Base-by-base conservation (phyloP, 2,797 vertebrate species). In the Menidia menidia region DNA sequence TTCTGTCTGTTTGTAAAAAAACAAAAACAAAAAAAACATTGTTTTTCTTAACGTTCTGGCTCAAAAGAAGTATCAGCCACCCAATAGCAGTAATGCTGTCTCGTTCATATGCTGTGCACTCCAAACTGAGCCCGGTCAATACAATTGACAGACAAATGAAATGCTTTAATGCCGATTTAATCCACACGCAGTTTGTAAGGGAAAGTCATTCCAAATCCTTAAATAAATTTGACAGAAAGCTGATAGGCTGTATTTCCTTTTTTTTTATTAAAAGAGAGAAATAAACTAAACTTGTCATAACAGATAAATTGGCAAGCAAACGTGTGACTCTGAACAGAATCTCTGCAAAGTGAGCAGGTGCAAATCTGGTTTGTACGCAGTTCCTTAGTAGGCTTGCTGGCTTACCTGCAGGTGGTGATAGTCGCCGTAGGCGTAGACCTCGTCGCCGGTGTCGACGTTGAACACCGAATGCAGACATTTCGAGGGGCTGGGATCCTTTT, bases 361-460 rank as follows among this genome's bases (percentile, higher is more conserved):
- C 25, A 25, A 1, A 25, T 2, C 19, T 43, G 4, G 16, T 16
- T 39, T 30, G 11, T 13, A 6, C 1, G 31, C 32, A 10, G 10
- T 39, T 32, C 54, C 30, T 2, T 60, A 16, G 41, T 62, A 51
- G 57, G 8, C 39, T 7, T 25, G 15, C 45, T 1, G 25, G 54
- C 84, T 88, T 92, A 99, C 98, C 97, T 99, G 98, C 76, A 99
- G 95, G 88, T 99, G 98, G 70, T 96, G 95, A 68, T 96, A 98
- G 55, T 95, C 93, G 4, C 87, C 68, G 71, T 94, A 94, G 44
- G 94, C 82, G 41, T 95, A 67, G 31, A 98, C 75, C 86, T 98
- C 96, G 56, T 99, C 97, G 3, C 98, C 97, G 0, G 96, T 98
- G 55, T 95, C 87, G 13, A 97, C 93, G 12, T 89, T 68, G 84